Evolutionary conservation across 2,113 vertebrate genomes (phyloP).

Genomic region (Etia nguti): DNA sequence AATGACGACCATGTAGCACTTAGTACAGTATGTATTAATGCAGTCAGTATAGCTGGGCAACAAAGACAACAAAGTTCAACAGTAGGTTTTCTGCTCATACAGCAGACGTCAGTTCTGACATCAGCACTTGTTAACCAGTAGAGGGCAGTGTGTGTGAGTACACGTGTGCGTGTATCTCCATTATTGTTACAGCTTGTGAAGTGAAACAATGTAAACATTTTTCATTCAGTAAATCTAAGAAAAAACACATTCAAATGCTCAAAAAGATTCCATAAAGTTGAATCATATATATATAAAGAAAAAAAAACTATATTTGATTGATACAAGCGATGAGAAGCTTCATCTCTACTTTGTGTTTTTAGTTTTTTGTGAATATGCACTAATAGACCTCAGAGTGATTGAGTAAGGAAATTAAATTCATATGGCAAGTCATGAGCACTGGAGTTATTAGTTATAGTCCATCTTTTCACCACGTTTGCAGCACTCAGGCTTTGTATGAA

Average conservation of each 20-base stretch:
- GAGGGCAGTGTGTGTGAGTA: conserved; percentile 42
- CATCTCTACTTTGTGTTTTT: background rate
- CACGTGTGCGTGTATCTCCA: background rate
- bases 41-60: background rate
- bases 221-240: background rate
- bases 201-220: conserved; percentile 34
- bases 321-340: conserved; percentile 1
- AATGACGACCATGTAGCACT: background rate
- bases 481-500: background rate
- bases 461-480: background rate
- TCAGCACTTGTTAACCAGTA: conserved; percentile 32
- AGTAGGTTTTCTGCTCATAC: background rate
- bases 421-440: background rate
- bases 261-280: background rate
- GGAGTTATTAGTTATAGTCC: background rate
- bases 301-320: background rate
- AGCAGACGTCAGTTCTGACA: background rate
- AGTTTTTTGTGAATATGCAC: background rate
- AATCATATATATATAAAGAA: background rate
- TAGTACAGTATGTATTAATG: background rate
- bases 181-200: background rate
- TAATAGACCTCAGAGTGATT: background rate
- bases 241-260: conserved; percentile 31
- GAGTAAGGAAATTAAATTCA: background rate
- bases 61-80: background rate